Evolutionary conservation across 2,797 vertebrate species (phyloP).

Genomic region (Heteromormyrus szaboi): DNA sequence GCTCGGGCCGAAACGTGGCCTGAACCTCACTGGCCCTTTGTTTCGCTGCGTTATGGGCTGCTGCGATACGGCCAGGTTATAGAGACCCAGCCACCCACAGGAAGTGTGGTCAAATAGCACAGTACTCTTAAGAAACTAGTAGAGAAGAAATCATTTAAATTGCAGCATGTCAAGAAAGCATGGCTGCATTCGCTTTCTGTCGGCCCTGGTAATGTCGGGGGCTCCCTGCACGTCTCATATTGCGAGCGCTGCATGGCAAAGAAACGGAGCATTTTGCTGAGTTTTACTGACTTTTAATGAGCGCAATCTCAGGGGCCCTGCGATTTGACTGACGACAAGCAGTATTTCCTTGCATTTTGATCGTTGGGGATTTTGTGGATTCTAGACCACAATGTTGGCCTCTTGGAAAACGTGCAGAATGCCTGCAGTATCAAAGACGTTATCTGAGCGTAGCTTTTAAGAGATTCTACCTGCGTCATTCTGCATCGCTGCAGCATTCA

Average conservation of each 20-base stretch:
- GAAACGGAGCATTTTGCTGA: background rate
- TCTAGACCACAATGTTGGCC: background rate
- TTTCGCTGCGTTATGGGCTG: background rate
- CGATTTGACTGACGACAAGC: background rate
- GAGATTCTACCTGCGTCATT: background rate
- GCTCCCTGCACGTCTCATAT: background rate
- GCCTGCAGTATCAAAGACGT: background rate
- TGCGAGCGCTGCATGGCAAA: background rate
- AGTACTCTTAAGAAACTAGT: background rate
- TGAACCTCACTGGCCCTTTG: background rate
- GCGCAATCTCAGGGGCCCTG: background rate
- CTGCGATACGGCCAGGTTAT: background rate
- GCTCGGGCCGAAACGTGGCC: background rate
- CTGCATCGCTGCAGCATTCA: background rate
- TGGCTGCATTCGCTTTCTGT: background rate
- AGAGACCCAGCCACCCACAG: background rate
- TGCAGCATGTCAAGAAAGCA: background rate
- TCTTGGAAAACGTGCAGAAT: background rate
- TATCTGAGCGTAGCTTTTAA: background rate
- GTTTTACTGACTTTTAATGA: slow-evolving; percentile 1
- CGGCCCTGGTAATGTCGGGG: background rate
- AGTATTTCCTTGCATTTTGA: background rate
- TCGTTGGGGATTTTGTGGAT: background rate
- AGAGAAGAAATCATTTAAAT: background rate
- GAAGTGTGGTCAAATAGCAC: background rate